Evolutionary conservation across 2,797 vertebrate species (phyloP).

Genomic region (Macropus fuliginosus): DNA sequence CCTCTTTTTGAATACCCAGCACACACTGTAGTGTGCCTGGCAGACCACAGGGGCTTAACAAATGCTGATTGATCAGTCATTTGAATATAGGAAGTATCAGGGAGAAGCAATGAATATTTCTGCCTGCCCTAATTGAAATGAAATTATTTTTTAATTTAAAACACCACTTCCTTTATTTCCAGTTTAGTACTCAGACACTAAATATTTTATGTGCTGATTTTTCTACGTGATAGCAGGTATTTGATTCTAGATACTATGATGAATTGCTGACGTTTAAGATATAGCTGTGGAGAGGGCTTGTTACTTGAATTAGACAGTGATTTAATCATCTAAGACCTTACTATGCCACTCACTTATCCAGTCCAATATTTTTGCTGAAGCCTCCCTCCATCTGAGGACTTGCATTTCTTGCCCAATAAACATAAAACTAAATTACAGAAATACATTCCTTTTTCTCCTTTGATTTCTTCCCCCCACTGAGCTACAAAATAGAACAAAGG

Average conservation of each 20-base stretch:
- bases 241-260: not conserved
- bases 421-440: not conserved
- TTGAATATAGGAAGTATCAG: not conserved
- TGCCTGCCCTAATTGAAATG: not conserved
- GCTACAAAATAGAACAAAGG: constrained; percentile 23
- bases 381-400: not conserved
- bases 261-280: not conserved
- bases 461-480: not conserved
- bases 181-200: not conserved
- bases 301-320: not conserved
- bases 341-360: not conserved
- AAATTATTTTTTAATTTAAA: not conserved
- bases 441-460: not conserved
- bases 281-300: not conserved
- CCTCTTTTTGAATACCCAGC: not conserved
- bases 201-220: not conserved
- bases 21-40: not conserved
- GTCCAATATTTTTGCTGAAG: not conserved
- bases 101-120: not conserved
- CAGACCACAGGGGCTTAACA: not conserved
- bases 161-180: not conserved
- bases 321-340: not conserved
- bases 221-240: not conserved
- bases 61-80: not conserved
- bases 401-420: not conserved